A percentile compares a stretch with the other conserved stretches of the same genome.
These are phyloP conservation scores for Anas bernieri DNA, from an alignment of 2,797 vertebrate species.

Conservation along the genomic window DNA sequence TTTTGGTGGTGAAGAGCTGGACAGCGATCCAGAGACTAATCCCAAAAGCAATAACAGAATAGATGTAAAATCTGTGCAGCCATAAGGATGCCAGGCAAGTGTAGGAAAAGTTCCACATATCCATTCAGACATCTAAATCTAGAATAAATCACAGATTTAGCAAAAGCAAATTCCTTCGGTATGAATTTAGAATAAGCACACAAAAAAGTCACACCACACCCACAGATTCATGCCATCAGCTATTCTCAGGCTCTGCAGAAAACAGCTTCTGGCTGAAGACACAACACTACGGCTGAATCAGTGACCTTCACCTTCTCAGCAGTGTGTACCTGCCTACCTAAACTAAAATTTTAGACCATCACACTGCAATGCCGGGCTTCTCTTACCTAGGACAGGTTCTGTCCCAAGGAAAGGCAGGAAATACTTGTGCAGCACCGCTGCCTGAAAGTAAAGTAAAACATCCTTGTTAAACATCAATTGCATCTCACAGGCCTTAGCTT, in stretches of 20 bases:
- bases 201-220: not conserved
- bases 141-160: not conserved
- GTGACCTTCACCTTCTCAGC: not conserved
- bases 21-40: constrained; percentile 85
- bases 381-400: not conserved
- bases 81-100: constrained; percentile 80
- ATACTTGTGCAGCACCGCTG: not conserved
- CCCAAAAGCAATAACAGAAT: constrained; percentile 82
- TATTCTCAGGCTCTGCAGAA: not conserved
- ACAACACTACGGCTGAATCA: not conserved
- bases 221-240: not conserved
- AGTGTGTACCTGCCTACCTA: rapidly evolving
- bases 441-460: not conserved
- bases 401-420: not conserved
- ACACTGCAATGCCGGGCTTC: rapidly evolving
- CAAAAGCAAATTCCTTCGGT: not conserved
- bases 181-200: not conserved
- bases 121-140: constrained; percentile 65
- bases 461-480: not conserved
- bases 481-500: rapidly evolving
- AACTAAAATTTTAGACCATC: not conserved
- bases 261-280: not conserved
- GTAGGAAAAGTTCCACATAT: constrained; percentile 63
- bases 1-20: constrained; percentile 74
- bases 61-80: constrained; percentile 88